Conservation (phyloP, 2,888 invertebrate genomes). For the Agonopterix alstromeriana region DNA sequence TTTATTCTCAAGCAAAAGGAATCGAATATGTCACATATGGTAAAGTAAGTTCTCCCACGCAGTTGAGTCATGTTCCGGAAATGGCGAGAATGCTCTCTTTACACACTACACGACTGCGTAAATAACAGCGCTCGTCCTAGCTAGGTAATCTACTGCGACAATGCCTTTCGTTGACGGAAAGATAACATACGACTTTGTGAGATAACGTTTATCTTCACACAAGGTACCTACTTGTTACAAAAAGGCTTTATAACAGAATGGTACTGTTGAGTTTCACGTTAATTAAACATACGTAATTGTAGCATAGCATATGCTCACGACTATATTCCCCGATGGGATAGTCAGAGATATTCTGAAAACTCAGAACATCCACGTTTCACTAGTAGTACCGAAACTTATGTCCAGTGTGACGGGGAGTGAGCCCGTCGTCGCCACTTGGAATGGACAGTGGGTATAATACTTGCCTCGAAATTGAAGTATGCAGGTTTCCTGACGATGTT, state of each 20-base stretch:
- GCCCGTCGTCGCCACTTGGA: too few relatives aligned
- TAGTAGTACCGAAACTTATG: too few relatives aligned
- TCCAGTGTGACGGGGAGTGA: too few relatives aligned
- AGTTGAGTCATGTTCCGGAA: conserved; percentile 22
- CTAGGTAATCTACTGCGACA: conserved; percentile 13
- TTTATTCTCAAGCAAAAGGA: background rate
- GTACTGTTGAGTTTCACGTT: background rate
- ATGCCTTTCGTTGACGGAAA: conserved; percentile 17
- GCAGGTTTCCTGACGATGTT: too few relatives aligned
- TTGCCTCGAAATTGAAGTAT: too few relatives aligned
- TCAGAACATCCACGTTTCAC: too few relatives aligned
- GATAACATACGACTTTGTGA: conserved; percentile 13
- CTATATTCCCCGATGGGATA: too few relatives aligned
- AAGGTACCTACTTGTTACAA: conserved; percentile 11
- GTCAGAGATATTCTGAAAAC: too few relatives aligned
- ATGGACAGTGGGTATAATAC: too few relatives aligned
- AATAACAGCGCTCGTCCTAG: conserved; percentile 13
- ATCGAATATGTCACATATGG: background rate
- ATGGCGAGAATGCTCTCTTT: conserved; percentile 26
- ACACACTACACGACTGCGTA: conserved; percentile 12
- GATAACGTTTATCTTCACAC: conserved; percentile 21
- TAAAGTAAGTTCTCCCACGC: conserved; percentile 34
- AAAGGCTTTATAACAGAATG: conserved; percentile 1
- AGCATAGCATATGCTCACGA: too few relatives aligned
- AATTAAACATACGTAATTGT: too few relatives aligned